These are phyloP conservation scores for Thecocarcelia acutangulata DNA, from an alignment of 2,888 invertebrate genomes.

Conservation along the genomic window DNA sequence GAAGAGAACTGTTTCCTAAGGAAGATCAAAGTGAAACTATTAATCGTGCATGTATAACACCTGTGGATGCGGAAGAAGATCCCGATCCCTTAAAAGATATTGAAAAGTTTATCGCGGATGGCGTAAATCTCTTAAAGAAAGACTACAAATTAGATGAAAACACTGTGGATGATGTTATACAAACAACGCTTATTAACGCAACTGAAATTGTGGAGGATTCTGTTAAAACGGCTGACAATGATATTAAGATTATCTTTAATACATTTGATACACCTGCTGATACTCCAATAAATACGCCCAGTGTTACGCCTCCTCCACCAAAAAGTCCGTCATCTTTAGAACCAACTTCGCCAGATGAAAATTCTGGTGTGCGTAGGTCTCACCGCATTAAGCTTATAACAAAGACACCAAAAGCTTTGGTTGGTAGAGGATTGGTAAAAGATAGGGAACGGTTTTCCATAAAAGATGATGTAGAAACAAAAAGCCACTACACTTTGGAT, in stretches of 20 bases:
- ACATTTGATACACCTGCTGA: constrained; percentile 75
- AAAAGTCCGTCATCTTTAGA: constrained; percentile 68
- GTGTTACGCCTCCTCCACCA: constrained; percentile 72
- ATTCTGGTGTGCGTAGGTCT: constrained; percentile 85
- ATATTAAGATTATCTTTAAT: constrained; percentile 19
- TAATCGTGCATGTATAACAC: constrained; percentile 17
- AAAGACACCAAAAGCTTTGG: constrained; percentile 77
- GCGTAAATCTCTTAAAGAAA: constrained; percentile 78
- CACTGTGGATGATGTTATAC: constrained; percentile 63
- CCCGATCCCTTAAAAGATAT: constrained; percentile 78
- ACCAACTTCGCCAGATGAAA: constrained; percentile 62
- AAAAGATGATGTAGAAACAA: constrained; percentile 76
- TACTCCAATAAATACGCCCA: constrained; percentile 72
- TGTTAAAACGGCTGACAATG: background rate
- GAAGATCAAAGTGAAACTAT: constrained; percentile 12
- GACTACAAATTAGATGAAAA: constrained; percentile 77
- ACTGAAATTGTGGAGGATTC: constrained; percentile 25
- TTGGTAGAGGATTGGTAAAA: constrained; percentile 86
- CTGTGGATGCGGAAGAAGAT: constrained; percentile 70
- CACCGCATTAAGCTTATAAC: constrained; percentile 90
- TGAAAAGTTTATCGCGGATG: constrained; percentile 79
- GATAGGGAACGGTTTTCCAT: constrained; percentile 81
- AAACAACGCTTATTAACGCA: constrained; percentile 25
- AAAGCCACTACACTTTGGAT: constrained; percentile 79
- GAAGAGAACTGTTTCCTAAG: background rate